Conservation (phyloP, 2,797 vertebrate species). For the Hephaestus fuliginosus region DNA sequence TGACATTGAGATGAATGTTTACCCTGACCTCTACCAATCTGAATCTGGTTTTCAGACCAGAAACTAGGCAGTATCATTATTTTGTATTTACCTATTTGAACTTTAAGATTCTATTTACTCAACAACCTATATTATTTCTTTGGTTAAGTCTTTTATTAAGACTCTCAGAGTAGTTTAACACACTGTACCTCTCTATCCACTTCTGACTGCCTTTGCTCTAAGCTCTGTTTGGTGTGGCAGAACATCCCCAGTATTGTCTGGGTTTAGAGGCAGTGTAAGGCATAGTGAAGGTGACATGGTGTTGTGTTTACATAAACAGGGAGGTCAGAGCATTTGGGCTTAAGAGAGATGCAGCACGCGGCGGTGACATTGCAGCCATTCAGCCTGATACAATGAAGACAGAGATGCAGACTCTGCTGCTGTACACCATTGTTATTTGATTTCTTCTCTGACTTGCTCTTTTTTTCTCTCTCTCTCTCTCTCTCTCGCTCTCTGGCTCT, state of each 20-base stretch:
- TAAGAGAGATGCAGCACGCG: slow-evolving; percentile 38
- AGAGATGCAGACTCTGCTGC: slow-evolving; percentile 31
- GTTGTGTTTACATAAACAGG: slow-evolving; percentile 60
- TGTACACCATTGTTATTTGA: slow-evolving; percentile 18
- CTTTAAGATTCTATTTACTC: slow-evolving; percentile 5
- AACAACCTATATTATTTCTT: slow-evolving; percentile 8
- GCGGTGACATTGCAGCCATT: slow-evolving; percentile 40
- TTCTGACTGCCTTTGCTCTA: slow-evolving; percentile 12
- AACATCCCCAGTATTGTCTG: slow-evolving; percentile 49
- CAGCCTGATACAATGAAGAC: slow-evolving; percentile 38
- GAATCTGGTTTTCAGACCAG: slow-evolving; percentile 42
- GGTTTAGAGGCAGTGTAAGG: slow-evolving; percentile 49
- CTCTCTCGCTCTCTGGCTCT: background rate
- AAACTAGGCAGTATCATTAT: slow-evolving; percentile 27
- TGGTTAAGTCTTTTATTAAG: slow-evolving; percentile 9
- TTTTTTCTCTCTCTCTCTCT: slow-evolving; percentile 14
- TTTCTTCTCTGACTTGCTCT: slow-evolving; percentile 42
- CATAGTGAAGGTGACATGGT: slow-evolving; percentile 64
- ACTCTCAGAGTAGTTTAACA: slow-evolving; percentile 8
- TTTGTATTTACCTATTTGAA: slow-evolving; percentile 19
- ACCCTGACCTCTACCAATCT: slow-evolving; percentile 54
- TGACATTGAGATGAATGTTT: slow-evolving; percentile 27
- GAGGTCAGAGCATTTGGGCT: slow-evolving; percentile 53
- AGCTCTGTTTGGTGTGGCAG: slow-evolving; percentile 29
- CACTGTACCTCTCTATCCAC: background rate